Conservation (phyloP, 2,888 invertebrate species). For the Enchytraeus crypticus region DNA sequence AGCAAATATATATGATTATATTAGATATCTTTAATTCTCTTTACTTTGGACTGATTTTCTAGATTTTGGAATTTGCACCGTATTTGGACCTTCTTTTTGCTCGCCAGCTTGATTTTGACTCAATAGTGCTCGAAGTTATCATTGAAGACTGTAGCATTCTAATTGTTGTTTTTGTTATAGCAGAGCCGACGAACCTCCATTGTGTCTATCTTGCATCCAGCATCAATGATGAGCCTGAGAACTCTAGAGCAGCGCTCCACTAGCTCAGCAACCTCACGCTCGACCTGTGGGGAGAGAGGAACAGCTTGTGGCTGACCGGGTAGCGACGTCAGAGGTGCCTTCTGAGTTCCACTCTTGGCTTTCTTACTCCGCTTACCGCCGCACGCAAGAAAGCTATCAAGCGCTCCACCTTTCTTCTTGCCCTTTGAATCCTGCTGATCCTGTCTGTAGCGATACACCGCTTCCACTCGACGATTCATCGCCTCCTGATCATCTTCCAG, state of each 20-base stretch:
- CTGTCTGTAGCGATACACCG: constrained; percentile 23
- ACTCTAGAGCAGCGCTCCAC: constrained; percentile 20
- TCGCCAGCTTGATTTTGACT: too few species aligned
- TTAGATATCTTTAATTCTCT: too few species aligned
- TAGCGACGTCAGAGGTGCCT: too few species aligned
- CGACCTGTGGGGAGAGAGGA: constrained; percentile 5
- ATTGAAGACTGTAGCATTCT: too few species aligned
- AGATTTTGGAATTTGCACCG: too few species aligned
- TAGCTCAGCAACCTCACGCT: constrained; percentile 12
- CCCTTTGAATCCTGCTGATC: constrained; percentile 12
- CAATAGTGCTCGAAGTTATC: too few species aligned
- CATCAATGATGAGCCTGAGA: constrained; percentile 23
- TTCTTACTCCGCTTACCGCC: constrained; percentile 25
- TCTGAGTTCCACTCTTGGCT: constrained; percentile 3
- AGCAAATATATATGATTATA: too few species aligned
- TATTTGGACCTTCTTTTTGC: too few species aligned
- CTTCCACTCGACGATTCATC: constrained; percentile 25
- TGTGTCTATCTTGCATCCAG: constrained; percentile 24
- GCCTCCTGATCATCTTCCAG: constrained; percentile 22
- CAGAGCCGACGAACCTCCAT: too few species aligned
- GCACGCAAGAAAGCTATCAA: constrained; percentile 25
- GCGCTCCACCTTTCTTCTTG: constrained; percentile 19
- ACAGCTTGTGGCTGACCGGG: too few species aligned
- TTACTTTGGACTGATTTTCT: too few species aligned
- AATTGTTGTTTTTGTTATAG: too few species aligned